Evolutionary conservation across 2,888 invertebrate species (phyloP).

Genomic region (Cabera pusaria): DNA sequence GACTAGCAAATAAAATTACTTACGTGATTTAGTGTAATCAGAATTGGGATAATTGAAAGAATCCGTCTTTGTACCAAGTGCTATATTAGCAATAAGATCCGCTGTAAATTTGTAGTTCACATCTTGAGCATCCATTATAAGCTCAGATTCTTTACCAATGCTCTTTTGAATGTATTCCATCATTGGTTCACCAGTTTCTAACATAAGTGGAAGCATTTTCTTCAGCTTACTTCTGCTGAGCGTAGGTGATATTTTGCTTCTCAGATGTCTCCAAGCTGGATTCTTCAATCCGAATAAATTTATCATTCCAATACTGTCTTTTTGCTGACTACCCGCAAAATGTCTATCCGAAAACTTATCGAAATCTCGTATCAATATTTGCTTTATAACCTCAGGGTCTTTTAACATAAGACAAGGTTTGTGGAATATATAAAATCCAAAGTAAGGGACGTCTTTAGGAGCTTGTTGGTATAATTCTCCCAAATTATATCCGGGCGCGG

Average conservation of each 20-base stretch:
- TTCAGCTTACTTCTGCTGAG: conserved; percentile 23
- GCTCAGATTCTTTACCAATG: too few species aligned
- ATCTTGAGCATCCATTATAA: conserved; percentile 11
- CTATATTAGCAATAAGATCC: conserved; percentile 37
- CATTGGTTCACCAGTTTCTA: conserved; percentile 34
- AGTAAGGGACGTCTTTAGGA: conserved; percentile 24
- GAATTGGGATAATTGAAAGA: conserved; percentile 31
- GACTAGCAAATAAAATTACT: too few species aligned
- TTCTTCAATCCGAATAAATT: conserved; percentile 38
- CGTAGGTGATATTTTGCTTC: too few species aligned
- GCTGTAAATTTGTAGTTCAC: conserved; percentile 35
- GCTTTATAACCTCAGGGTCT: conserved; percentile 38
- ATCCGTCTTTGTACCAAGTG: conserved; percentile 34
- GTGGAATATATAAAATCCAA: conserved; percentile 40
- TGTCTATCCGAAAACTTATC: conserved; percentile 35
- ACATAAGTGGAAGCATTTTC: conserved; percentile 35
- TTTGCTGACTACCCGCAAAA: conserved; percentile 35
- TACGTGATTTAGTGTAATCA: conserved; percentile 33
- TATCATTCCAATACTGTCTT: conserved; percentile 38
- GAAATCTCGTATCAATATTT: conserved; percentile 35
- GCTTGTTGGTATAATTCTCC: conserved; percentile 6
- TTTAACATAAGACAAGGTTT: conserved; percentile 37
- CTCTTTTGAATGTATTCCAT: conserved; percentile 29
- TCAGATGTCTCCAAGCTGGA: conserved; percentile 31
- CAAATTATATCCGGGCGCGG: conserved; percentile 36